These are phyloP conservation scores for Brachyalestes nurse DNA, from an alignment of 2,797 vertebrate genomes.

Conservation along the genomic window DNA sequence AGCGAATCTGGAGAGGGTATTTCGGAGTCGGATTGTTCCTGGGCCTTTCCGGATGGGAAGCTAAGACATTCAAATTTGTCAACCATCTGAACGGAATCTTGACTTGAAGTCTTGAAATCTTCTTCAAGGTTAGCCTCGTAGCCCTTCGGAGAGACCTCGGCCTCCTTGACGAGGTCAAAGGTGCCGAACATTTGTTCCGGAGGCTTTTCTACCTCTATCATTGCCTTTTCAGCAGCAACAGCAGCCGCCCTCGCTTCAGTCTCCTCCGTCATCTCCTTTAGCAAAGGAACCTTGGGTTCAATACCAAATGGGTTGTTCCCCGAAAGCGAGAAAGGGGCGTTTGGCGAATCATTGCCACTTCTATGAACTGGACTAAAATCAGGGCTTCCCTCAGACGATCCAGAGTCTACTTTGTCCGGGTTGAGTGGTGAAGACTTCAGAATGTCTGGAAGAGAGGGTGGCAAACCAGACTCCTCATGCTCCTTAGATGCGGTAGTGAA, in stretches of 20 bases:
- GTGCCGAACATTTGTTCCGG: constrained; percentile 83
- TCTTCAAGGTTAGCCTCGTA: constrained; percentile 52
- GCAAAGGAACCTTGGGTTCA: constrained; percentile 79
- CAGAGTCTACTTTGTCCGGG: constrained; percentile 76
- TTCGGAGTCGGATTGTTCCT: constrained; percentile 78
- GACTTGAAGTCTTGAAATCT: constrained; percentile 67
- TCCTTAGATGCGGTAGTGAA: constrained; percentile 81
- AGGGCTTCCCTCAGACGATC: constrained; percentile 79
- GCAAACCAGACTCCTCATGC: constrained; percentile 72
- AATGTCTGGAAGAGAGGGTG: constrained; percentile 88
- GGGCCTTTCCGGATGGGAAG: constrained; percentile 67
- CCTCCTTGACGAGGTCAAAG: constrained; percentile 92
- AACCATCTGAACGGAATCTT: constrained; percentile 61
- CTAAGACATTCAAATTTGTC: constrained; percentile 71
- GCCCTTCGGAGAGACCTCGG: constrained; percentile 63
- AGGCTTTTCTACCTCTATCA: constrained; percentile 72
- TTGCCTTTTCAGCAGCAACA: constrained; percentile 58
- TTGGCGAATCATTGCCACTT: constrained; percentile 77
- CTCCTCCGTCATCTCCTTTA: constrained; percentile 77
- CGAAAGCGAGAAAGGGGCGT: constrained; percentile 76
- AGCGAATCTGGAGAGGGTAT: constrained; percentile 79
- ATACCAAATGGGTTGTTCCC: constrained; percentile 84
- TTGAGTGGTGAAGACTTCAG: constrained; percentile 87
- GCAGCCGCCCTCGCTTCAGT: constrained; percentile 72
- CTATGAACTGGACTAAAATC: constrained; percentile 77